These are phyloP conservation scores for Erythrolamprus reginae DNA, from an alignment of 2,113 vertebrate genomes.

Conservation along the genomic window DNA sequence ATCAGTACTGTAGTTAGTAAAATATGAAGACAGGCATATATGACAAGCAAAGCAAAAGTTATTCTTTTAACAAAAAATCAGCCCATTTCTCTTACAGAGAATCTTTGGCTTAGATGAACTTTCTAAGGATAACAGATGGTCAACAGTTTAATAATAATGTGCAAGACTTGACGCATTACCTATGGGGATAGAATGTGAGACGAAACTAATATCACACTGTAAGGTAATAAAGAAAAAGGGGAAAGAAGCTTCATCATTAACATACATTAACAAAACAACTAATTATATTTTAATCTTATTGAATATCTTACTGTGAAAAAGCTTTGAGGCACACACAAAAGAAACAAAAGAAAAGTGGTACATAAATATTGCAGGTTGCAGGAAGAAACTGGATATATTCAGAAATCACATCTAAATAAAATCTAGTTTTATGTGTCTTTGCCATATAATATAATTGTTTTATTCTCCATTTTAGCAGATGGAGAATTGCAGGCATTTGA, in stretches of 20 bases:
- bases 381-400: neutral
- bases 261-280: slow-evolving; percentile 1
- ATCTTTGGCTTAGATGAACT: slow-evolving; percentile 1
- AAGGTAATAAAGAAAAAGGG: neutral
- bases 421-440: neutral
- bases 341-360: neutral
- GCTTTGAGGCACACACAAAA: neutral
- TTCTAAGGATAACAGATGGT: slow-evolving; percentile 32
- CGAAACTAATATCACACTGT: slow-evolving; percentile 11
- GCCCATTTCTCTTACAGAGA: neutral
- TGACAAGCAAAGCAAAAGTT: slow-evolving; percentile 8
- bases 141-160: slow-evolving; percentile 26
- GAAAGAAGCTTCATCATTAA: neutral
- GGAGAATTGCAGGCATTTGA: neutral
- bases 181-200: neutral
- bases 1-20: neutral
- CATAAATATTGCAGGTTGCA: neutral
- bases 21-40: neutral
- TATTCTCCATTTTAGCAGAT: neutral
- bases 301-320: neutral
- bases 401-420: neutral
- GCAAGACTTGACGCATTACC: slow-evolving; percentile 2
- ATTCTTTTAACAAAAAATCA: slow-evolving; percentile 3
- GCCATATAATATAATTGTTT: neutral
- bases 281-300: slow-evolving; percentile 24